Evolutionary conservation across 2,113 vertebrate genomes (phyloP), one percentile per base, ranked within the genome.

Genomic region (Cygnus buccinator): DNA sequence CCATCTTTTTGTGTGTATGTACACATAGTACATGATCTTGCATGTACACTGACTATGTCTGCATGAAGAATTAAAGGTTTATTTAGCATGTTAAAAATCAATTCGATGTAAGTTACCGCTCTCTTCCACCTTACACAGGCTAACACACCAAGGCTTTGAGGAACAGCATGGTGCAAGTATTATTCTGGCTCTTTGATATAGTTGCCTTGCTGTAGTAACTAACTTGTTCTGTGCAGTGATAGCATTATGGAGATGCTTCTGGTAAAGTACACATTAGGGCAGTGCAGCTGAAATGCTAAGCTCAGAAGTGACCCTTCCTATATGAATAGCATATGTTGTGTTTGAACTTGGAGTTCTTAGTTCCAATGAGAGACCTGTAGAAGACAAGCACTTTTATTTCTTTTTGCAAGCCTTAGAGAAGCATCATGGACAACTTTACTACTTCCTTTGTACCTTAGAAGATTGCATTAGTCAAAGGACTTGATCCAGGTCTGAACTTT

Each of bases 391-490:
- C 2, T 25, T 50, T 39, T 20, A 4, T 25, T 50, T 39, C 35
- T n/a, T 71, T 43, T 50, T 92, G 54, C 20, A 72, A 84, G 39
- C 31, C 15, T 79, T 70, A 54, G 18, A 76, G n/a, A 19, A 68
- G 41, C 48, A 70, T 62, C 50, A n/a, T 79, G 29, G 59, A 23
- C 77, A 67, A 41, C 50, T 59, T 57, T 46, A 39, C 22, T 65
- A 1, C 93, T 89, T 94, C 44, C 28, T 19, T 58, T 82, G 48
- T 81, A 75, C 43, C 44, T 78, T 66, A 73, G 71, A 76, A 91
- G 63, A 70, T 93, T 73, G 33, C 19, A 57, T 91, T 93, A 92
- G 87, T 90, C n/a, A 77, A 84, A 81, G 80, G 70, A 81, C 89
- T 94, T 84, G 46, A 6, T 90, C 75, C 75, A 89, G 63, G 67